Percentiles rank a stretch among this genome's conserved stretches.
Evolutionary conservation across 2,888 invertebrate genomes (phyloP).

Genomic region (Lypha dubia): DNA sequence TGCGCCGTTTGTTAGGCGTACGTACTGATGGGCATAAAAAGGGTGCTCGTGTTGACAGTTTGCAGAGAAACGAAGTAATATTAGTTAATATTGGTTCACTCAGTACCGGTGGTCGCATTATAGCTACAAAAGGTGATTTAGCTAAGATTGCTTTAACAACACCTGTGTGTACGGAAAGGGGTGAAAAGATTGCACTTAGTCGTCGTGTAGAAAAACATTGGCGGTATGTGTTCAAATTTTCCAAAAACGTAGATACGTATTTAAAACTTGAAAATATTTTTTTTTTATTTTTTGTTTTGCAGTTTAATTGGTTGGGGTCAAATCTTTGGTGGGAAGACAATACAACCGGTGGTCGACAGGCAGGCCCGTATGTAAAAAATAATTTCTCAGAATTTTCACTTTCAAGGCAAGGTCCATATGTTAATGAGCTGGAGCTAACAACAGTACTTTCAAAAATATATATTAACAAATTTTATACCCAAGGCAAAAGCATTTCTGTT

Average conservation of each 20-base stretch:
- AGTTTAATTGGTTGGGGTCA: slow-evolving; percentile 99
- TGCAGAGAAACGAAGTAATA: slow-evolving; percentile 94
- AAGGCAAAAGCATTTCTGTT: slow-evolving; percentile 39
- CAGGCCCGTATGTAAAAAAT: slow-evolving; percentile 72
- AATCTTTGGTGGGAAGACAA: slow-evolving; percentile 98
- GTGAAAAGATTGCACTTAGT: slow-evolving; percentile 99
- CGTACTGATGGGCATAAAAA: slow-evolving; percentile 99
- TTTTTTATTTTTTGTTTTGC: slow-evolving; percentile 73
- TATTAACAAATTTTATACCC: slow-evolving; percentile 24
- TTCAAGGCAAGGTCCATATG: slow-evolving; percentile 17
- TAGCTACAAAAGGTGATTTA: slow-evolving; percentile 97
- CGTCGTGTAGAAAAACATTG: slow-evolving; percentile 99
- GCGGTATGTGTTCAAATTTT: slow-evolving; percentile 87
- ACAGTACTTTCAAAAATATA: slow-evolving; percentile 32
- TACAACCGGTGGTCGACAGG: slow-evolving; percentile 87
- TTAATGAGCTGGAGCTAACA: background rate
- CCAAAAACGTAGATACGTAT: background rate
- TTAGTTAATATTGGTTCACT: slow-evolving; percentile 99
- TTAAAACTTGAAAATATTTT: background rate
- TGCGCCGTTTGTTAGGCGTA: slow-evolving; percentile 97
- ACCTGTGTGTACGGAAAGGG: slow-evolving; percentile 99
- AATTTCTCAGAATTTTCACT: slow-evolving; percentile 2
- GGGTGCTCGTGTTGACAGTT: slow-evolving; percentile 97
- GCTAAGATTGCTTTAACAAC: slow-evolving; percentile 98
- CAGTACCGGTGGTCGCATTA: slow-evolving; percentile 97